Evolutionary conservation across 2,797 vertebrate species (phyloP).

Genomic region (Chelon labrosus): DNA sequence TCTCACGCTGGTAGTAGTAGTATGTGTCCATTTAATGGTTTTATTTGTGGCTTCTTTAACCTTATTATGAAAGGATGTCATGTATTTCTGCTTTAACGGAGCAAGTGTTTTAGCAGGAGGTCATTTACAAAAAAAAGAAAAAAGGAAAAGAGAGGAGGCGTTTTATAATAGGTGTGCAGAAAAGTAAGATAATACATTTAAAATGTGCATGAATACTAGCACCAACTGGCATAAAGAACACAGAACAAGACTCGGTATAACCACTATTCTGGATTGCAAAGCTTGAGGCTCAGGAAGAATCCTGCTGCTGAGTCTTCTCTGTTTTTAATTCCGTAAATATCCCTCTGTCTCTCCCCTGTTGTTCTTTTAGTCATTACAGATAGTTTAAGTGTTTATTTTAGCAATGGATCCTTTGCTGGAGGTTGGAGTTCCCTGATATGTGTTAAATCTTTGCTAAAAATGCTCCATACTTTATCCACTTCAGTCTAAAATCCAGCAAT

Average conservation of each 20-base stretch:
- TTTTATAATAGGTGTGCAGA: neutral
- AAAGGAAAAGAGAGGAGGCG: neutral
- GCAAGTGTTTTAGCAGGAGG: too few species aligned
- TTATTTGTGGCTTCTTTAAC: too few species aligned
- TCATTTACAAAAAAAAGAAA: neutral
- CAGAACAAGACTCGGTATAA: neutral
- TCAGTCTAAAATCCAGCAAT: too few species aligned
- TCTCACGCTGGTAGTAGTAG: too few species aligned
- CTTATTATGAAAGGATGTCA: too few species aligned
- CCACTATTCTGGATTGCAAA: neutral
- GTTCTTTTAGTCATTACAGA: neutral
- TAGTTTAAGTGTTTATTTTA: neutral
- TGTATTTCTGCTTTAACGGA: too few species aligned
- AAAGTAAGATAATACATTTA: neutral
- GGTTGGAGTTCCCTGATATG: too few species aligned
- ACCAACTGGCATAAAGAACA: neutral
- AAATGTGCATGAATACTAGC: neutral
- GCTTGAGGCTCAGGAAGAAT: neutral
- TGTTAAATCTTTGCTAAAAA: too few species aligned
- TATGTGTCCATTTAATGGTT: too few species aligned
- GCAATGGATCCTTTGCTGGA: too few species aligned
- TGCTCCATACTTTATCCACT: too few species aligned
- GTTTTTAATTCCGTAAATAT: too few species aligned
- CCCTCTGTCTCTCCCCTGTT: neutral
- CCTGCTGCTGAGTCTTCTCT: neutral